Evolutionary conservation across 92 coral and sea anemone genomes (phyloP).

Genomic region (Palythoa grandis): DNA sequence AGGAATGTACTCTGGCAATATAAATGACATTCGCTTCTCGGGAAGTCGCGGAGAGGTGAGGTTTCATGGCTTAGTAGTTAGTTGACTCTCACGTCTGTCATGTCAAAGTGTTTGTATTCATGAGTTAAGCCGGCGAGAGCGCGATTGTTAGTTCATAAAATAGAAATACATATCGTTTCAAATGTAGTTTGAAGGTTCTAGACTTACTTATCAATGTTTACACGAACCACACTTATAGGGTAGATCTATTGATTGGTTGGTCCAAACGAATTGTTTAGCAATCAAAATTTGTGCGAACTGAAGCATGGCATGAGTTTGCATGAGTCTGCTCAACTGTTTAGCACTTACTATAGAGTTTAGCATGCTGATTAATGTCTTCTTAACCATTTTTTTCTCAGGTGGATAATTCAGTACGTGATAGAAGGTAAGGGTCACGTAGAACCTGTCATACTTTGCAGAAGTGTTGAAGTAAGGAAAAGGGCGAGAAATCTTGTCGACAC

Average conservation of each 20-base stretch:
- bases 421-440: conserved; percentile 67
- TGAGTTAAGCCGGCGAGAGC: conserved; percentile 23
- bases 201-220: conserved; percentile 33
- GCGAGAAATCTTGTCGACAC: conserved; percentile 26
- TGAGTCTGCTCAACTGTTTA: conserved; percentile 30
- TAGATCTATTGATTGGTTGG: conserved; percentile 29
- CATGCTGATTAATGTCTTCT: conserved; percentile 6
- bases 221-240: conserved; percentile 35
- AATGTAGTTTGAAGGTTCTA: neutral
- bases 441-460: neutral
- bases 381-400: conserved; percentile 35
- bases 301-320: conserved; percentile 37
- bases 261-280: conserved; percentile 30
- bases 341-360: conserved; percentile 27
- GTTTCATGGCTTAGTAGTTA: conserved; percentile 66
- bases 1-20: conserved; percentile 89
- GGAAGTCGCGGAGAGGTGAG: conserved; percentile 97
- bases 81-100: conserved; percentile 47
- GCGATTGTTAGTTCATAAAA: conserved; percentile 9
- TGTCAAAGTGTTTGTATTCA: conserved; percentile 60
- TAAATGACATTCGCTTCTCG: conserved; percentile 92
- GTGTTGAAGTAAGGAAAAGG: conserved; percentile 1
- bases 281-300: conserved; percentile 23
- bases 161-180: neutral
- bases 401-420: conserved; percentile 71